Evolutionary conservation across 1,140 invertebrate genomes (phyloP).

Genomic region (Meloidogyne hapla): DNA sequence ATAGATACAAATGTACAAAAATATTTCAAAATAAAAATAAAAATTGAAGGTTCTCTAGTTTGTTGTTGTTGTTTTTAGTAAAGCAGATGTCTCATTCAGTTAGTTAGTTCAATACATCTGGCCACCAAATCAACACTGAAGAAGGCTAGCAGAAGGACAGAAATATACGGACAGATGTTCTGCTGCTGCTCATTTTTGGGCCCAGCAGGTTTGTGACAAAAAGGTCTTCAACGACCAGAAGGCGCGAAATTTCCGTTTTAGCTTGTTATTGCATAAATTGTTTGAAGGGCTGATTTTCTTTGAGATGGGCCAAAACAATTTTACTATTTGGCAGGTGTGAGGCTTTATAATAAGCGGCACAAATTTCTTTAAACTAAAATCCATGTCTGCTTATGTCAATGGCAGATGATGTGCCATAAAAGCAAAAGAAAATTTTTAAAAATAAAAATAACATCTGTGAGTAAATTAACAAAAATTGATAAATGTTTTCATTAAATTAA

Average conservation of each 20-base stretch:
- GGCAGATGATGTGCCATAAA: not conserved
- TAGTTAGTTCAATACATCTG: not conserved
- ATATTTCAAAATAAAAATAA: too few relatives aligned
- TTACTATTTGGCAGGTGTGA: not conserved
- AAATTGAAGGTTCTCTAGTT: too few relatives aligned
- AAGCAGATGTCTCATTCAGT: not conserved
- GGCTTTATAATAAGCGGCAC: not conserved
- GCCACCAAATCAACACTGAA: not conserved
- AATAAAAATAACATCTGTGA: too few relatives aligned
- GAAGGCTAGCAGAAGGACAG: not conserved
- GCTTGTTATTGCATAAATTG: slow-evolving; percentile 3
- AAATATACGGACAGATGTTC: not conserved
- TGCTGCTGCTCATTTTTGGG: not conserved
- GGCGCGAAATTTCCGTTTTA: not conserved
- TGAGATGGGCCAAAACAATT: not conserved
- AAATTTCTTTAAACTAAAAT: not conserved
- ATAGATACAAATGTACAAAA: too few relatives aligned
- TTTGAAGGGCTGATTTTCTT: not conserved
- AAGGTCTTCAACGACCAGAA: not conserved
- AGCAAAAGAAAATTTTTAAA: not conserved
- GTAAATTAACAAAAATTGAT: too few relatives aligned
- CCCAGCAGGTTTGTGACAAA: not conserved
- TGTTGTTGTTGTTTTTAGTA: not conserved
- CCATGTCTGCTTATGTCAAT: not conserved
- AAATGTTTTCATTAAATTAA: too few relatives aligned